Evolutionary conservation across 2,888 invertebrate genomes (phyloP).

Genomic region (Conops quadrifasciatus): DNA sequence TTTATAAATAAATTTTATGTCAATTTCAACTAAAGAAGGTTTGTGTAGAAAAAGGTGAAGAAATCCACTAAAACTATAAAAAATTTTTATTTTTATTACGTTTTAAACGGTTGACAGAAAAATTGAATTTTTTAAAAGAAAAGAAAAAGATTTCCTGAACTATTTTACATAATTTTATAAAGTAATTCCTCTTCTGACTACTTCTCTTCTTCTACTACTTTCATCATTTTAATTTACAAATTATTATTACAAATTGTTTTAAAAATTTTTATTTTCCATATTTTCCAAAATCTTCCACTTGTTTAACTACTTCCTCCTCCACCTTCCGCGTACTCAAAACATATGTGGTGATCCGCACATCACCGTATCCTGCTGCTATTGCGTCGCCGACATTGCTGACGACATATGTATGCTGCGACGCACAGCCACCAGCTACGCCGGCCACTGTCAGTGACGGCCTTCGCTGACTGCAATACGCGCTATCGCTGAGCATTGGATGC

Average conservation of each 20-base stretch:
- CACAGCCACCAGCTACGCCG: conserved; percentile 56
- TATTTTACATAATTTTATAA: conserved; percentile 32
- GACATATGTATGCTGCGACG: conserved; percentile 52
- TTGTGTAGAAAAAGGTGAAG: too few relatives aligned
- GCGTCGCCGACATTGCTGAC: conserved; percentile 51
- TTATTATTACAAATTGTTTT: too few relatives aligned
- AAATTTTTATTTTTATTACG: too few relatives aligned
- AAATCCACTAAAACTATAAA: too few relatives aligned
- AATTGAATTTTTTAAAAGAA: too few relatives aligned
- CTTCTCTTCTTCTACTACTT: background rate
- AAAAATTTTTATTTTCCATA: conserved; percentile 14
- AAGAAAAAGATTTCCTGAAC: too few relatives aligned
- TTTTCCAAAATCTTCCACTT: conserved; percentile 22
- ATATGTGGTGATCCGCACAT: conserved; percentile 66
- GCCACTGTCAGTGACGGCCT: conserved; percentile 62
- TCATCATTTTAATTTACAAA: background rate
- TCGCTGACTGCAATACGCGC: conserved; percentile 65
- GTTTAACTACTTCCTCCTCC: background rate
- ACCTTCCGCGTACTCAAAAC: conserved; percentile 48
- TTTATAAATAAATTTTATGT: too few relatives aligned
- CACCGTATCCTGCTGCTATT: conserved; percentile 55
- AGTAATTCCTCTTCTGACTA: background rate
- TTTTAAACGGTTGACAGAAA: too few relatives aligned
- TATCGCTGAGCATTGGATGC: conserved; percentile 64
- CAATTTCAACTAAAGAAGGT: too few relatives aligned